phyloP scores from a whole-genome alignment of 1,140 invertebrate species.

The Propsilocerus akamusi region DNA sequence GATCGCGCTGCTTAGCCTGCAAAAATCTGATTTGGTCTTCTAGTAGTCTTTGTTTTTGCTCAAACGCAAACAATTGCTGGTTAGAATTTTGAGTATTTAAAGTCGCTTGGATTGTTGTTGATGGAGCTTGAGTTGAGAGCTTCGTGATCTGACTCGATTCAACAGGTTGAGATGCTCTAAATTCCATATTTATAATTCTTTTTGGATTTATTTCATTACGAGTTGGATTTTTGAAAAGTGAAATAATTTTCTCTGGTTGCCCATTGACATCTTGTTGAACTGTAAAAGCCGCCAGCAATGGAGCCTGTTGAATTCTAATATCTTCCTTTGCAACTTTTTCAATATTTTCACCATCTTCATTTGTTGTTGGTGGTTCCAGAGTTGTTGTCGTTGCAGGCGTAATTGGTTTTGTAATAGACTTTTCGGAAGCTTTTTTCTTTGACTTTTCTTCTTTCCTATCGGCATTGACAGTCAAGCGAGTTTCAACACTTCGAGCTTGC shows the following conservation, averaged over 20 bases:
- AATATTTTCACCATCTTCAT: slow-evolving; percentile 41
- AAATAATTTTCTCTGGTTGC: slow-evolving; percentile 52
- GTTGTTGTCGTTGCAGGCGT: slow-evolving; percentile 30
- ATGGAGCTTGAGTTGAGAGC: slow-evolving; percentile 23
- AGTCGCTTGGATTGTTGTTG: slow-evolving; percentile 21
- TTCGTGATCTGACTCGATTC: slow-evolving; percentile 15
- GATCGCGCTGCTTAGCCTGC: slow-evolving; percentile 47
- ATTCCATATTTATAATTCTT: slow-evolving; percentile 8
- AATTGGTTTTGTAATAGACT: slow-evolving; percentile 24
- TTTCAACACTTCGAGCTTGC: background rate
- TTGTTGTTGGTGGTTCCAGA: slow-evolving; percentile 34
- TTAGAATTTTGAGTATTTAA: slow-evolving; percentile 25
- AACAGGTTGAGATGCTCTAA: slow-evolving; percentile 13
- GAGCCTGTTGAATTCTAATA: slow-evolving; percentile 60
- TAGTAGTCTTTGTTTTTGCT: slow-evolving; percentile 45
- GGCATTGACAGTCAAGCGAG: background rate
- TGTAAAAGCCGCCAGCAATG: slow-evolving; percentile 61
- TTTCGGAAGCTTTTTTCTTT: slow-evolving; percentile 12
- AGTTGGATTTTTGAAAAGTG: slow-evolving; percentile 15
- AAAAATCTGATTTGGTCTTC: slow-evolving; percentile 46
- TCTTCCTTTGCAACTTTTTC: slow-evolving; percentile 42
- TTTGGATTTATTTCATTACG: background rate
- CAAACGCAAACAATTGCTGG: slow-evolving; percentile 27
- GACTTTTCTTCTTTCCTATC: background rate
- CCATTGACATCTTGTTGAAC: slow-evolving; percentile 61